Evolutionary conservation across 2,113 vertebrate genomes (phyloP), one percentile per base, ranked within the genome.

Genomic region (Boleophthalmus pectinirostris): DNA sequence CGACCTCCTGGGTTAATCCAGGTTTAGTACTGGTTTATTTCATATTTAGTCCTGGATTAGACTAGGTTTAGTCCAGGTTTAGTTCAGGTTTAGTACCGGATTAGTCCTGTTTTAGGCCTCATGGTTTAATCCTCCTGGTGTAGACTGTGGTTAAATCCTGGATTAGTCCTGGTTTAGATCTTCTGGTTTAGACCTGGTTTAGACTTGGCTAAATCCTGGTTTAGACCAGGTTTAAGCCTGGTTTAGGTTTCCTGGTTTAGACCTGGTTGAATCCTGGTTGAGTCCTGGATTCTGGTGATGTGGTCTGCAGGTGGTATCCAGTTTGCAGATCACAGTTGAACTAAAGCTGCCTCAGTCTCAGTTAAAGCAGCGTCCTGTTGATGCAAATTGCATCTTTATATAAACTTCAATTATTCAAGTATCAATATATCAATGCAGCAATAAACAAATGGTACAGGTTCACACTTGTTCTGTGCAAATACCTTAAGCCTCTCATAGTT

Each of bases 311-410:
- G 11, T 58, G 56, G 56, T 58, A 54, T 54, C 51, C 51, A 54
- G 8, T 10, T n/a, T 54, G 49, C 51, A 21, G 51, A n/a, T 43
- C 51, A 8, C 51, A 54, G 51, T n/a, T 54, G 51, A 54, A 54
- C 20, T 54, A 10, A 54, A 54, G 51, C 51, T 54, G 51, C 7
- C 13, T 58, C 56, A 23, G 53, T 21, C 8, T 21, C 47, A 3
- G 14, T 20, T 9, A n/a, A 8, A 51, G 51, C 51, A 21, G 51
- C 51, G n/a, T 54, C 2, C 16, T 54, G 51, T 54, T 54, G 51
- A 54, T 54, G 20, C 51, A 54, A 54, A 54, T 54, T 54, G 51
- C n/a, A 54, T 54, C 51, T 51, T 51, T 51, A 51, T 51, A 16
- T 51, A 20, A 51, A 51, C 4, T 51, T 3, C 46, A 47, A 15